phyloP scores from a whole-genome alignment of 2,113 vertebrate species.

The Cyanistes caeruleus region DNA sequence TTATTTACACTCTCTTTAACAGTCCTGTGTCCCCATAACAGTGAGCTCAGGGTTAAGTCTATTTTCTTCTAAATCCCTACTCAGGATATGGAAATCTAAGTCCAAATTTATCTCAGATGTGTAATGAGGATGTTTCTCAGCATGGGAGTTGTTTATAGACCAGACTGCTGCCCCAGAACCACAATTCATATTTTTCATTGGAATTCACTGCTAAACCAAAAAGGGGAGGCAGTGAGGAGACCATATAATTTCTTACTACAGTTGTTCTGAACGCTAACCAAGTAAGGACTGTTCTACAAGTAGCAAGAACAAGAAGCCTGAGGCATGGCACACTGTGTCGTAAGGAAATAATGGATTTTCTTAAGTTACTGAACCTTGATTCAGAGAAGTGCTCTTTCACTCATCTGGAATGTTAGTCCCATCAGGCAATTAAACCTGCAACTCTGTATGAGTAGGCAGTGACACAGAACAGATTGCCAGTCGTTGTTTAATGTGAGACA shows the following conservation, averaged over 20 bases:
- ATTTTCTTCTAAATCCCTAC: not conserved
- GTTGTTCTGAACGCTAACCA: not conserved
- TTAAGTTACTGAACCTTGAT: not conserved
- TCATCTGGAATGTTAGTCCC: not conserved
- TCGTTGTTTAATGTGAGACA: not conserved
- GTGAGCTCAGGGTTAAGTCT: not conserved
- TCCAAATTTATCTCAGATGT: not conserved
- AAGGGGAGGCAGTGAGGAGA: not conserved
- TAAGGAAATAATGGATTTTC: not conserved
- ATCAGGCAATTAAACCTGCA: not conserved
- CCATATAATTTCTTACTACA: not conserved
- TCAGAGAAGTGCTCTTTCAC: not conserved
- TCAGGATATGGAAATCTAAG: not conserved
- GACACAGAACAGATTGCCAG: not conserved
- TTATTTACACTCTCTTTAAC: not conserved
- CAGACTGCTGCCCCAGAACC: not conserved
- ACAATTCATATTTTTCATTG: not conserved
- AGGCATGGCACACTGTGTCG: not conserved
- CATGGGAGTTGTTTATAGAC: not conserved
- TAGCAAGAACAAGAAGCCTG: not conserved
- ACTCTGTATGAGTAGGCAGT: not conserved
- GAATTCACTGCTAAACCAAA: not conserved
- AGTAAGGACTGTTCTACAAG: not conserved
- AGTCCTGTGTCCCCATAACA: not conserved
- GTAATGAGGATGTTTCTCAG: constrained; percentile 15